Percentiles rank a stretch among this genome's conserved stretches.
Evolutionary conservation across 2,113 vertebrate genomes (phyloP).

Genomic region (Alosa alosa): DNA sequence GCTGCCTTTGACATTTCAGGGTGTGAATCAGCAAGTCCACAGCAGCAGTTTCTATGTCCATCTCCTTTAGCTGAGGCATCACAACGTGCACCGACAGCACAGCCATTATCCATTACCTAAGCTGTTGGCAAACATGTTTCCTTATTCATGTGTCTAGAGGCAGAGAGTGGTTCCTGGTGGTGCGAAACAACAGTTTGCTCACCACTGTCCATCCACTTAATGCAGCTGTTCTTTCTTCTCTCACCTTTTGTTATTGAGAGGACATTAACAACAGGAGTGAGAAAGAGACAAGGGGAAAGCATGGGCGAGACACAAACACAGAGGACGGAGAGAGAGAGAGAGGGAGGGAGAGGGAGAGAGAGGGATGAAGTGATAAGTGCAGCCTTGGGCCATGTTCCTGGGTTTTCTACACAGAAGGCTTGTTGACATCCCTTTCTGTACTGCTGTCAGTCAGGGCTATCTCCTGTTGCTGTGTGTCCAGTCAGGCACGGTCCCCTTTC

Average conservation of each 20-base stretch:
- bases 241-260: neutral
- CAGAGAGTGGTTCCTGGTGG: neutral
- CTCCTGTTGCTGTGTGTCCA: neutral
- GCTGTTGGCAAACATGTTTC: neutral
- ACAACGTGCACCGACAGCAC: neutral
- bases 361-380: neutral
- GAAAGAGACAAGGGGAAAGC: neutral
- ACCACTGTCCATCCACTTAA: neutral
- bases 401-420: neutral
- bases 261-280: neutral
- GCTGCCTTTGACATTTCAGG: constrained; percentile 14
- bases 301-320: neutral
- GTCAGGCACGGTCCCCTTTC: constrained; percentile 1
- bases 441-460: constrained; percentile 7
- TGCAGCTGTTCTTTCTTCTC: neutral
- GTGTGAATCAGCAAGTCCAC: constrained; percentile 5
- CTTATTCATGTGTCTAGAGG: neutral
- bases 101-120: neutral
- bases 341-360: neutral
- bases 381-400: neutral
- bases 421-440: neutral
- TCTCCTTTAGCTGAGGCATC: neutral
- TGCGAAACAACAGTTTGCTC: neutral
- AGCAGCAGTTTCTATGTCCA: neutral
- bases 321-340: neutral